phyloP scores from a whole-genome alignment of 1,140 invertebrate species.

The Gonioctena quinquepunctata region DNA sequence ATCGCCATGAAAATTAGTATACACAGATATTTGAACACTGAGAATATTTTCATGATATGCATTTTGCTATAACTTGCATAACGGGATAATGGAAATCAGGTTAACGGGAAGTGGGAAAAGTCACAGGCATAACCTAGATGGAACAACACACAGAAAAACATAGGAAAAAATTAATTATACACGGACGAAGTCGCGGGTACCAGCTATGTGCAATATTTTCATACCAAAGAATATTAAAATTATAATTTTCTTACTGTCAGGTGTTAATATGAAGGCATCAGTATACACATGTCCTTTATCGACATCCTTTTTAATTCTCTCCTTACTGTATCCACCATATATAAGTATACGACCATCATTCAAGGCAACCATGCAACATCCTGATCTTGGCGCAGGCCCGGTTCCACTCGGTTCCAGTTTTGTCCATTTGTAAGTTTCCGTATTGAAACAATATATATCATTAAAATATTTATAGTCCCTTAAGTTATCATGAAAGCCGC shows the following conservation, averaged over 20 bases:
- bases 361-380: slow-evolving; percentile 69
- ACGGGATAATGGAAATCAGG: too few species aligned
- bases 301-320: slow-evolving; percentile 76
- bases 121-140: too few species aligned
- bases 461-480: slow-evolving; percentile 88
- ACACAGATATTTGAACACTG: too few species aligned
- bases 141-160: too few species aligned
- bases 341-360: slow-evolving; percentile 71
- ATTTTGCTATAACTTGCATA: too few species aligned
- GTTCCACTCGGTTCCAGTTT: slow-evolving; percentile 72
- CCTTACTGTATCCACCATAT: slow-evolving; percentile 87
- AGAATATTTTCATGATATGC: too few species aligned
- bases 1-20: too few species aligned
- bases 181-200: too few species aligned
- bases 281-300: slow-evolving; percentile 80
- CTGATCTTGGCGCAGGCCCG: slow-evolving; percentile 73
- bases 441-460: slow-evolving; percentile 82
- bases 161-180: too few species aligned
- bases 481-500: slow-evolving; percentile 89
- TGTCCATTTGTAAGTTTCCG: slow-evolving; percentile 80
- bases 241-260: slow-evolving; percentile 65
- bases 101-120: too few species aligned
- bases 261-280: slow-evolving; percentile 78
- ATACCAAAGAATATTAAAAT: background rate
- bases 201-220: too few species aligned